Conservation (phyloP, 2,797 vertebrate species). For the Cossypha heuglini region DNA sequence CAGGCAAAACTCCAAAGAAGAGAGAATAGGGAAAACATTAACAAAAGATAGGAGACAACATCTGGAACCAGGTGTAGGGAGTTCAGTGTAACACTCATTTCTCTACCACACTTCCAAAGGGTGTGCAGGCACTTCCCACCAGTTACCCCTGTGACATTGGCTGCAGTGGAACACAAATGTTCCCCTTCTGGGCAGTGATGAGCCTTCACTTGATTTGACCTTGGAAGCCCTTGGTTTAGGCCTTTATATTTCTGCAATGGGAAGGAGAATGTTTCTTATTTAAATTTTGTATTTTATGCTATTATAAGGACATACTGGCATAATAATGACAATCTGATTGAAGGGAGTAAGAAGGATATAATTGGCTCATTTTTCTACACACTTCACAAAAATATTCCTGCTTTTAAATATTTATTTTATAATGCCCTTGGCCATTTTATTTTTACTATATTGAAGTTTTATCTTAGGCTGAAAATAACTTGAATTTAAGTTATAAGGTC, state of each 20-base stretch:
- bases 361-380: not conserved
- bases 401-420: not conserved
- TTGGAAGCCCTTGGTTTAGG: not conserved
- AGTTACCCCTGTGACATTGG: rapidly evolving
- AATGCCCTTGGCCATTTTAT: not conserved
- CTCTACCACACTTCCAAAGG: not conserved
- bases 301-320: not conserved
- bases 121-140: not conserved
- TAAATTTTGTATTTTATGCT: not conserved
- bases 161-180: not conserved
- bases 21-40: not conserved
- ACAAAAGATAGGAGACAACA: not conserved
- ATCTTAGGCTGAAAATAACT: not conserved
- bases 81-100: not conserved
- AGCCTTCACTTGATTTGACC: not conserved
- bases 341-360: not conserved
- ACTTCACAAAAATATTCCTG: not conserved
- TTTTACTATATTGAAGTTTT: not conserved
- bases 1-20: not conserved
- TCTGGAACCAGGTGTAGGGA: not conserved
- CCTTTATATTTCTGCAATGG: not conserved
- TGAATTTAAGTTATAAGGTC: not conserved
- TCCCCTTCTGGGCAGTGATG: not conserved
- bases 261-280: not conserved
- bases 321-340: not conserved